Evolutionary conservation across 2,113 vertebrate species (phyloP).

Genomic region (Fulica atra): DNA sequence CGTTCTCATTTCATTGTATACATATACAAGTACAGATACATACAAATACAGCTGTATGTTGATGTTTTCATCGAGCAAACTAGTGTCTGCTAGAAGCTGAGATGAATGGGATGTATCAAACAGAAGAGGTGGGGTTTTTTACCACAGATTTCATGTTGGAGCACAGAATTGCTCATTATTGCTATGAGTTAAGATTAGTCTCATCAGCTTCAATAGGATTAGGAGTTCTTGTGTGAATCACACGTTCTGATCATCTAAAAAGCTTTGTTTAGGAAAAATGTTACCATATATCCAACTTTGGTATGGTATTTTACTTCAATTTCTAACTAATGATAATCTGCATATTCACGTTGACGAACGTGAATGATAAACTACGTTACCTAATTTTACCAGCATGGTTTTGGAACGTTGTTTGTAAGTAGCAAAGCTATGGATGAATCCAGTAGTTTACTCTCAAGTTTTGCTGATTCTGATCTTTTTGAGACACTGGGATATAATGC

Average conservation of each 20-base stretch:
- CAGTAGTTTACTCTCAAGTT: background rate
- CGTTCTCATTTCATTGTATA: background rate
- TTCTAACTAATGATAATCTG: background rate
- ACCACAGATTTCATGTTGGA: background rate
- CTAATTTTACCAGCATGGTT: background rate
- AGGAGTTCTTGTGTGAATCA: background rate
- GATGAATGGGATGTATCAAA: background rate
- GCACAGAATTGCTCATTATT: background rate
- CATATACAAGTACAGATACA: background rate
- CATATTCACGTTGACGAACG: background rate
- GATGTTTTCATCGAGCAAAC: background rate
- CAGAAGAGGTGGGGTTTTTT: background rate
- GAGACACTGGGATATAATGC: background rate
- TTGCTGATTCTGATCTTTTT: background rate
- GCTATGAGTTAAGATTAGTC: background rate
- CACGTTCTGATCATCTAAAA: background rate
- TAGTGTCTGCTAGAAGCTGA: background rate
- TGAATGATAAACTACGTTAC: background rate
- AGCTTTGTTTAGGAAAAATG: background rate
- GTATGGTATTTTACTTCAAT: background rate
- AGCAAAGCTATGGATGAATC: background rate
- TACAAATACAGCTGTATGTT: background rate
- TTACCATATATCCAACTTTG: background rate
- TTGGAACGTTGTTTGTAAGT: background rate
- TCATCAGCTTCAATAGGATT: background rate